Evolutionary conservation across 2,113 vertebrate genomes (phyloP).

Genomic region (Condylura cristata): DNA sequence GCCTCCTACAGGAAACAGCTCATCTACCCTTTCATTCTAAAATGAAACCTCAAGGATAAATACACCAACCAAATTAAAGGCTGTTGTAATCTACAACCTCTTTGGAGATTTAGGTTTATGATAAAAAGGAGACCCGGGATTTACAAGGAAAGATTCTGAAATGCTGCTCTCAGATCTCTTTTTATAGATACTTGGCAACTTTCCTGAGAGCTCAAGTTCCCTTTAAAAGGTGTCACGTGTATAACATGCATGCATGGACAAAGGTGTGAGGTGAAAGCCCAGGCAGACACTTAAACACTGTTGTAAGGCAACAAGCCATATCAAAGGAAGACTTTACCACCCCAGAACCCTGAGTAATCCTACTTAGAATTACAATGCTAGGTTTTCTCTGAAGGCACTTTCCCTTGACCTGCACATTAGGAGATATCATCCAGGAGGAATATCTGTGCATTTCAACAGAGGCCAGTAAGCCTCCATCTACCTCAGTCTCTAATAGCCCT

Average conservation of each 20-base stretch:
- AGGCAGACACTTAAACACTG: conserved; percentile 31
- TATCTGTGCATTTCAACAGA: background rate
- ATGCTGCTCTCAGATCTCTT: conserved; percentile 32
- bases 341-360: conserved; percentile 33
- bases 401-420: conserved; percentile 12
- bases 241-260: conserved; percentile 19
- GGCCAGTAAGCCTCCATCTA: background rate
- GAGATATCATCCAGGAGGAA: background rate
- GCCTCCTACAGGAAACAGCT: background rate
- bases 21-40: background rate
- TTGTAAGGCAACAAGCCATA: background rate
- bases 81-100: conserved; percentile 19
- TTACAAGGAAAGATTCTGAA: conserved; percentile 48
- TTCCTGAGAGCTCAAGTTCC: conserved; percentile 57
- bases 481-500: background rate
- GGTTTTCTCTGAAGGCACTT: conserved; percentile 40
- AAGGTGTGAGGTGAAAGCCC: conserved; percentile 47
- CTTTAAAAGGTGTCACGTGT: conserved; percentile 71
- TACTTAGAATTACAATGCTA: conserved; percentile 8
- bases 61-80: conserved; percentile 20
- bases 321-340: background rate
- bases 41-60: conserved; percentile 27
- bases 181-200: conserved; percentile 70
- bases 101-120: background rate
- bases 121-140: background rate